Evolutionary conservation across 2,113 vertebrate species (phyloP).

Genomic region (Circaetus gallicus): DNA sequence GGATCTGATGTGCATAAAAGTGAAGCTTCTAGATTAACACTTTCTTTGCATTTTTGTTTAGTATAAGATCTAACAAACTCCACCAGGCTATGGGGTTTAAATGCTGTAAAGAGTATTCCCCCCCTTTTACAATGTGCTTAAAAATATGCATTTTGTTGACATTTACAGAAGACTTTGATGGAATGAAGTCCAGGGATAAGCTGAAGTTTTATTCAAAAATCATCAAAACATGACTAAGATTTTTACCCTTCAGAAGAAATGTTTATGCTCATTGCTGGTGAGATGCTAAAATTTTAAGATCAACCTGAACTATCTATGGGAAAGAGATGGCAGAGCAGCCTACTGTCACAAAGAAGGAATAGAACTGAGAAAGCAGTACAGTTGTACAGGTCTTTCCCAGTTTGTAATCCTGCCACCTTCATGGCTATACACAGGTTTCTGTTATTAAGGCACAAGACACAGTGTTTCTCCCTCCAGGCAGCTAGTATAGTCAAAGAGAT

Average conservation of each 20-base stretch:
- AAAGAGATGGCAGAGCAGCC: neutral
- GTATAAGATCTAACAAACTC: neutral
- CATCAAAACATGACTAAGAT: accelerated
- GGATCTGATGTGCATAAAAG: neutral
- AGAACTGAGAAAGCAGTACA: neutral
- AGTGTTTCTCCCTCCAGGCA: neutral
- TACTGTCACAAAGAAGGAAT: neutral
- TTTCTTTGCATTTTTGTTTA: neutral
- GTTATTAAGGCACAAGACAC: neutral
- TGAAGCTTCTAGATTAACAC: neutral
- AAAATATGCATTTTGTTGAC: neutral
- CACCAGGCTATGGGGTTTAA: neutral
- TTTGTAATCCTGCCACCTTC: neutral
- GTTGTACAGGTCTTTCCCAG: neutral
- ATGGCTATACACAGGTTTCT: neutral
- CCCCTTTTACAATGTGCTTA: accelerated
- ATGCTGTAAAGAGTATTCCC: neutral
- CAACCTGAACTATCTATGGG: neutral
- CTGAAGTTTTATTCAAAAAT: neutral
- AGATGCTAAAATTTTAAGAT: neutral
- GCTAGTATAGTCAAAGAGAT: neutral
- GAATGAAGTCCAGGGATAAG: neutral
- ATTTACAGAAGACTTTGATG: neutral
- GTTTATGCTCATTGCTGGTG: neutral
- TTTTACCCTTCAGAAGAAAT: neutral